Evolutionary conservation across 2,888 invertebrate species (phyloP), one percentile per base, ranked within the genome.

Genomic region (Mermis nigrescens): DNA sequence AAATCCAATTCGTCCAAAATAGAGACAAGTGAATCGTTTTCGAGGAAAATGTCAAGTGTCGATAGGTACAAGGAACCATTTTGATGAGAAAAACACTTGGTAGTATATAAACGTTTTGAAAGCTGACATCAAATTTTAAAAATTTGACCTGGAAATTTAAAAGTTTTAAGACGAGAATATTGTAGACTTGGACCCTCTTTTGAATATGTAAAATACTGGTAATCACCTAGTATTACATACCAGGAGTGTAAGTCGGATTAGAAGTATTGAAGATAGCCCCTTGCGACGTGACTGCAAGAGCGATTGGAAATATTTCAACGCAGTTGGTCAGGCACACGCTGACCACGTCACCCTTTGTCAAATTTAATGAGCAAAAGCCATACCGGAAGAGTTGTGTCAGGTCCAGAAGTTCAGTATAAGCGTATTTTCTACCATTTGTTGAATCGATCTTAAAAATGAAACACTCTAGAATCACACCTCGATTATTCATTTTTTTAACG

Each of bases 251-350:
- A 53, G 4, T 31, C 7, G 54, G 54, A 53, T 53, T 53, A 4
- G 54, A 27, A 4, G 54, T 53, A 29, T 53, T 53, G 54, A 53
- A 27, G 12, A 53, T 22, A 15, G 54, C 54, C 3, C 54, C 54
- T 4, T 29, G 22, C 54, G 31, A 31, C 4, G 29, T 31, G 29
- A 24, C 31, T 7, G 29, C 54, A 28, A 53, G 12, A 15, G 54
- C 28, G 54, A 53, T 27, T 7, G 54, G 54, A 12, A 53, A 27
- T 7, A 29, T 27, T 31, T 53, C 54, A 7, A 53, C 31, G 54
- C 31, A 31, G 22, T 53, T 53, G 4, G 54, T 3, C 22, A 53
- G 12, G 29, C 54, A 53, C 12, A 31, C 4, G 7, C 29, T 29
- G 15, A 53, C 29, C 29, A 53, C 54, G 29, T 53, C 54, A 31